Conservation (phyloP, 2,888 invertebrate genomes). For the Rapana venosa region DNA sequence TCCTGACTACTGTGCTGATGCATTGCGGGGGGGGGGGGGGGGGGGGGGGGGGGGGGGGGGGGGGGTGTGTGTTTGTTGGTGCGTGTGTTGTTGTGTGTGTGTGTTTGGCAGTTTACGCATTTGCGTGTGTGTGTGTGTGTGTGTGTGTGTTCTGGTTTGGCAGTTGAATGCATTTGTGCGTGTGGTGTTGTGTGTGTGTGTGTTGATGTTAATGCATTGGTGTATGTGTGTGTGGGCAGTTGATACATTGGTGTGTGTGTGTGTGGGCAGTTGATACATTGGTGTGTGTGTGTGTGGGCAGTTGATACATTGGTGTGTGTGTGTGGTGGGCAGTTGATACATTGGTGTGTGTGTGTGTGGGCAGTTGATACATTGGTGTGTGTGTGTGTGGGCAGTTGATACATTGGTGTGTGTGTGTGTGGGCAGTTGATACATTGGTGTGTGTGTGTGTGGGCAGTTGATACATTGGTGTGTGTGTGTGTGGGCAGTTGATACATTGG, state of each 20-base stretch:
- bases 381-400: too few species aligned
- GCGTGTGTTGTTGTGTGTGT: background rate
- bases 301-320: background rate
- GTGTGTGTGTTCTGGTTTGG: background rate
- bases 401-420: too few species aligned
- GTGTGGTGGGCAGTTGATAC: background rate
- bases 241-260: background rate
- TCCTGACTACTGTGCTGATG: too few species aligned
- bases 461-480: background rate
- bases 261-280: too few species aligned
- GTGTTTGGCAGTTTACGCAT: background rate
- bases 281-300: too few species aligned
- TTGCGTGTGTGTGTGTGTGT: background rate
- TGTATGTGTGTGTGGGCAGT: background rate
- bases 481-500: background rate
- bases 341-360: background rate
- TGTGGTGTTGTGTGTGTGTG: background rate
- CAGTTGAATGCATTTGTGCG: too few species aligned
- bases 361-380: too few species aligned
- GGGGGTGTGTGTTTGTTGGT: too few species aligned
- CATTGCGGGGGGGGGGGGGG: too few species aligned
- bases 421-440: too few species aligned
- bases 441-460: background rate
- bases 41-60: background rate
- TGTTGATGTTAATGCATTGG: background rate